phyloP scores from a whole-genome alignment of 2,113 vertebrate species.

The Poeciliopsis retropinna region DNA sequence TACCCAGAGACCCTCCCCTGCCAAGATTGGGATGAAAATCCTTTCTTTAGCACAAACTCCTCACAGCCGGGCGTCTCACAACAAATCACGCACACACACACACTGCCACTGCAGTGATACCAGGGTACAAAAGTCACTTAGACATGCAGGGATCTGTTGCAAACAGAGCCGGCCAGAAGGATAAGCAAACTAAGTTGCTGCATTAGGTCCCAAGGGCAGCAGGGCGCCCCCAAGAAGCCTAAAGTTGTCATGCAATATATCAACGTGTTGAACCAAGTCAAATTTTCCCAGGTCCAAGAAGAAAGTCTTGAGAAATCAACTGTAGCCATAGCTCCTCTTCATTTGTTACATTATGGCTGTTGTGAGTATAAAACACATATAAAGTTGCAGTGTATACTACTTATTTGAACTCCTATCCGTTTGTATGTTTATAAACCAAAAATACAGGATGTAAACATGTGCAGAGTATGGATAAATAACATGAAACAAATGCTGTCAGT shows the following conservation, averaged over 20 bases:
- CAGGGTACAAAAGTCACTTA: conserved; percentile 52
- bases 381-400: neutral
- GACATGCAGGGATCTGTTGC: conserved; percentile 51
- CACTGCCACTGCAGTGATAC: conserved; percentile 51
- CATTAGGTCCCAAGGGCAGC: neutral
- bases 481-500: neutral
- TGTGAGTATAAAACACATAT: neutral
- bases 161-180: conserved; percentile 8
- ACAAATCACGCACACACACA: conserved; percentile 59
- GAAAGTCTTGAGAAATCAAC: neutral
- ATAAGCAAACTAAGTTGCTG: neutral
- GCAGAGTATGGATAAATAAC: neutral
- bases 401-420: neutral
- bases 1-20: conserved; percentile 75
- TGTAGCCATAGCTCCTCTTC: neutral
- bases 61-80: conserved; percentile 63
- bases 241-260: neutral
- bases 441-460: neutral
- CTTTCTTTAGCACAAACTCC: conserved; percentile 64
- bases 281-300: neutral
- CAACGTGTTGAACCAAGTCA: no score
- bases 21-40: conserved; percentile 76
- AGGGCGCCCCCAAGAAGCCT: neutral
- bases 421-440: neutral
- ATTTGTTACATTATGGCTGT: neutral